A percentile compares a stretch with the other conserved stretches of the same genome.
Conservation (phyloP, 2,888 invertebrate genomes). For the Drosophila cognata region DNA sequence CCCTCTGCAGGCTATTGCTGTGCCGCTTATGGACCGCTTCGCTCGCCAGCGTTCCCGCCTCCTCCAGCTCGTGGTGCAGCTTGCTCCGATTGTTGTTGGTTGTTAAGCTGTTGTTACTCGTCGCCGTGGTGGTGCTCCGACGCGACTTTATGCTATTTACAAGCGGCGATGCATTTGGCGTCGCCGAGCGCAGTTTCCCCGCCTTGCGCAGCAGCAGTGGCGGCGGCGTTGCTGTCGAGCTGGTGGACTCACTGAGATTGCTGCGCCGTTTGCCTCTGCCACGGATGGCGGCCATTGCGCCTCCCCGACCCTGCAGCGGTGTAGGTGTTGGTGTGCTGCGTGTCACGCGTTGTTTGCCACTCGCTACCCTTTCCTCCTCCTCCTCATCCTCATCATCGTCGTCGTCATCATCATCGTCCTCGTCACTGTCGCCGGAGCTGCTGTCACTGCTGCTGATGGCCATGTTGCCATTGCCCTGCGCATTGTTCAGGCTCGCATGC, state of each 20-base stretch:
- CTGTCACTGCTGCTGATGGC: slow-evolving; percentile 76
- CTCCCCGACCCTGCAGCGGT: slow-evolving; percentile 47
- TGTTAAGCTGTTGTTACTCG: slow-evolving; percentile 36
- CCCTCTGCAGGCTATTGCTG: slow-evolving; percentile 69
- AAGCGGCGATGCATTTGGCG: slow-evolving; percentile 62
- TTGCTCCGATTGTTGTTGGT: slow-evolving; percentile 43
- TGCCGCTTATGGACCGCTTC: slow-evolving; percentile 31
- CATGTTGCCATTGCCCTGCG: slow-evolving; percentile 71
- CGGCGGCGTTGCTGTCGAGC: slow-evolving; percentile 74
- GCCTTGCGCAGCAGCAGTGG: slow-evolving; percentile 57
- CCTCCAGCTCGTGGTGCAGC: slow-evolving; percentile 49
- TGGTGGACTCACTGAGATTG: slow-evolving; percentile 70
- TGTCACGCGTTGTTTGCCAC: slow-evolving; percentile 49
- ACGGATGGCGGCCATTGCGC: slow-evolving; percentile 45
- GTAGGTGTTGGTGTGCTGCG: slow-evolving; percentile 53
- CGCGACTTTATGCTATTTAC: slow-evolving; percentile 66
- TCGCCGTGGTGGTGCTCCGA: slow-evolving; percentile 61
- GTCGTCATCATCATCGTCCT: slow-evolving; percentile 45
- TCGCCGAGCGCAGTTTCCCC: slow-evolving; percentile 59
- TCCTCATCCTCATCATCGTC: slow-evolving; percentile 43
- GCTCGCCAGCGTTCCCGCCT: slow-evolving; percentile 29
- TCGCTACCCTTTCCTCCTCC: slow-evolving; percentile 15
- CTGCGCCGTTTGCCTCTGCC: slow-evolving; percentile 67
- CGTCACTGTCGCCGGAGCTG: slow-evolving; percentile 70
- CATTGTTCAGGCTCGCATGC: slow-evolving; percentile 53